phyloP scores from a whole-genome alignment of 2,888 invertebrate species.

The Euproctis similis region DNA sequence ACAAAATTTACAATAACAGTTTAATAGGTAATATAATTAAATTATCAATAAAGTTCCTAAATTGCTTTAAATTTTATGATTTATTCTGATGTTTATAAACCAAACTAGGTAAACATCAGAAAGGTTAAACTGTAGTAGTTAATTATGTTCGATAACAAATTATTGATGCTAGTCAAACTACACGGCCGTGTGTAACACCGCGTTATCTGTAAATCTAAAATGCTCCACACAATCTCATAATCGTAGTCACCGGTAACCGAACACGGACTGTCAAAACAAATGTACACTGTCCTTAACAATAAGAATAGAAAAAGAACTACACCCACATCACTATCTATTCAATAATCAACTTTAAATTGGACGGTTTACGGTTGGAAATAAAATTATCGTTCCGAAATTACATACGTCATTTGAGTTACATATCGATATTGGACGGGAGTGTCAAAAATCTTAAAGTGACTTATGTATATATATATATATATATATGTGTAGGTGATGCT shows the following conservation, averaged over 20 bases:
- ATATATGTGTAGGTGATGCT: constrained; percentile 25
- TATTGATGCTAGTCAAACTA: constrained; percentile 2
- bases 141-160: too few species aligned
- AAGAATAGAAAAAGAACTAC: constrained; percentile 32
- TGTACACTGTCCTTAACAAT: constrained; percentile 41
- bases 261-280: constrained; percentile 71
- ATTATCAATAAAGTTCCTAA: too few species aligned
- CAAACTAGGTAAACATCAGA: too few species aligned
- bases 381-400: constrained; percentile 17
- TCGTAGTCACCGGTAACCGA: constrained; percentile 65
- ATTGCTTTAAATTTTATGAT: too few species aligned
- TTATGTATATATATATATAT: too few species aligned
- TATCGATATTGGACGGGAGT: constrained; percentile 43
- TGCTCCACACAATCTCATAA: constrained; percentile 61
- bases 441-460: constrained; percentile 53
- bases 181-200: constrained; percentile 29
- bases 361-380: constrained; percentile 27
- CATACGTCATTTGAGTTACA: constrained; percentile 42
- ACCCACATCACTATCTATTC: constrained; percentile 31
- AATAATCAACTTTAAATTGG: constrained; percentile 22
- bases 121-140: too few species aligned
- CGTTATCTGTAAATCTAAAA: constrained; percentile 65
- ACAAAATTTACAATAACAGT: too few species aligned
- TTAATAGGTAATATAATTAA: too few species aligned
- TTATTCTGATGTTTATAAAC: too few species aligned